Evolutionary conservation across 2,888 invertebrate genomes (phyloP), one percentile per base, ranked within the genome.

Genomic region (Hyposoter didymator): DNA sequence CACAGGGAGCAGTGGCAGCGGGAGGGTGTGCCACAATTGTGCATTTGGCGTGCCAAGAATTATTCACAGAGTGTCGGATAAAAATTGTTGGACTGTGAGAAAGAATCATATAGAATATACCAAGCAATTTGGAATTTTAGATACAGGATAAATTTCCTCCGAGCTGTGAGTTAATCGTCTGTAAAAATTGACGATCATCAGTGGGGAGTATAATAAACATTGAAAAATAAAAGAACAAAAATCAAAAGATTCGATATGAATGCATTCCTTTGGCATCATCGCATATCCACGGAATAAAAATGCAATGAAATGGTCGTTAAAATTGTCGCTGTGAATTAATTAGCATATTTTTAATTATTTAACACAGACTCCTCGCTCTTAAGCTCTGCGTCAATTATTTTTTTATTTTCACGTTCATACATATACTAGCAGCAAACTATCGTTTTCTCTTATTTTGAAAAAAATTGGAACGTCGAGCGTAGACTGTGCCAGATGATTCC

Each of bases 11-110:
- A 28, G 14, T 14, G 69, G 45, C 2, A 19, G 35, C n/a, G 14
- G 55, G 19, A 8, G 49, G 62, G 35, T 17, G 19, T 35, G 62
- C 39, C 49, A 32, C 45, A 22, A 64, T 79, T 72, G 47, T 79
- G 79, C 72, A 64, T 45, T 72, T 64, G 64, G 64, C 72, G 79
- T 72, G 64, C 79, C 72, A 64, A 72, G 64, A 79, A 64, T 79
- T 72, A 79, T 79, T 59, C 72, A 66, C 64, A 49, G 49, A 49
- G 70, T 64, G 72, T 64, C 72, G 64, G 10, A 79, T 72, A 52
- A 64, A 72, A 72, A 72, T 72, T 49, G 28, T 70, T 12, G 39
- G 64, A 79, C 52, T 49, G 72, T 62, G 14, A 64, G 32, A 64
- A 47, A 19, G 47, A 49, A 64, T n/a, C 32, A 64, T 47, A 72